These are phyloP conservation scores for Lycaon pictus DNA, from an alignment of 2,113 vertebrate species.

Conservation along the genomic window DNA sequence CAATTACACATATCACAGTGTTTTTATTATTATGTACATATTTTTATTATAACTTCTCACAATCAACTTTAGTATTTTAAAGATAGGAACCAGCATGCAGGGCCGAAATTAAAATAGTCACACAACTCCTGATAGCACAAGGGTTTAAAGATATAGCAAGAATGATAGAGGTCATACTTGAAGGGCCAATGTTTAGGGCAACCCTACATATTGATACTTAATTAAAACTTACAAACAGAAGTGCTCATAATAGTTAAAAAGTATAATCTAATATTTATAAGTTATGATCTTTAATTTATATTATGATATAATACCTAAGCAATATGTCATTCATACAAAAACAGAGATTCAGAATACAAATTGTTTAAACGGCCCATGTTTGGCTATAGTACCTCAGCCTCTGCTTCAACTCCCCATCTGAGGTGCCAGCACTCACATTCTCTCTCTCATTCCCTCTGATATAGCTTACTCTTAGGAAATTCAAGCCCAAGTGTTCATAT, in stretches of 20 bases:
- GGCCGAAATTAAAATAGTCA: not conserved
- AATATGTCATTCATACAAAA: not conserved
- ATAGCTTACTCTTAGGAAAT: not conserved
- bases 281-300: not conserved
- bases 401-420: not conserved
- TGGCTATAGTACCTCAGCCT: not conserved
- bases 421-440: accelerated
- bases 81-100: not conserved
- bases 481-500: not conserved
- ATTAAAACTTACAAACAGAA: not conserved
- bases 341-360: not conserved
- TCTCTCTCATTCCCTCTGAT: not conserved
- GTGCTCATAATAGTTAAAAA: not conserved
- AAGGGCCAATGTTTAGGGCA: not conserved
- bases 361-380: not conserved
- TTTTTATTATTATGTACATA: not conserved
- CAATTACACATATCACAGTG: not conserved
- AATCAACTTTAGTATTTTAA: not conserved
- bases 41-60: conserved; percentile 18
- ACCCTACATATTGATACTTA: not conserved
- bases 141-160: not conserved
- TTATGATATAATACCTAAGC: not conserved
- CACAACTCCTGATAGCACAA: not conserved
- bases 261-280: not conserved
- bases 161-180: not conserved